A percentile compares a stretch with the other conserved stretches of the same genome.
Conservation (phyloP, 2,797 vertebrate species). For the Alauda arvensis region DNA sequence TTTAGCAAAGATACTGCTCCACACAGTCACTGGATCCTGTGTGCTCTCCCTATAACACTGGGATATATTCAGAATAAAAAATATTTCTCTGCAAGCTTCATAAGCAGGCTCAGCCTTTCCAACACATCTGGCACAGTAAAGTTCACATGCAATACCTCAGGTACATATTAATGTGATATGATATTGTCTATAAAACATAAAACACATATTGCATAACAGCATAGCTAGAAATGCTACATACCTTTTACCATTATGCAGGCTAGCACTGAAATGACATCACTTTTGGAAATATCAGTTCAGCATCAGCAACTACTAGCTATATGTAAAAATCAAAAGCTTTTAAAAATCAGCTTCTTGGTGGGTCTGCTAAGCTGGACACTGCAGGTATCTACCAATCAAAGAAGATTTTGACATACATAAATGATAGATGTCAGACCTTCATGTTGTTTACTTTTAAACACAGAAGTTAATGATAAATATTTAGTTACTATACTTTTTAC, state of each 20-base stretch:
- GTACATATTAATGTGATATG: background rate
- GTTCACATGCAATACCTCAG: background rate
- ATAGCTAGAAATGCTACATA: background rate
- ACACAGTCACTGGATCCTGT: background rate
- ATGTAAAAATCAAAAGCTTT: background rate
- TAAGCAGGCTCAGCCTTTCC: background rate
- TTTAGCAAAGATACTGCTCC: background rate
- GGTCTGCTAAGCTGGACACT: background rate
- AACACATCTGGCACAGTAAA: background rate
- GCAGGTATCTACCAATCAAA: background rate
- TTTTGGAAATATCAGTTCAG: background rate
- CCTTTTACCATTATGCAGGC: background rate
- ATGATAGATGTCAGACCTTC: background rate
- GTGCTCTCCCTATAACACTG: background rate
- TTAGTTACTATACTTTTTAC: too few relatives aligned
- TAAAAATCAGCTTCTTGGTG: background rate
- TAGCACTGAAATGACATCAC: background rate
- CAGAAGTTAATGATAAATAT: background rate
- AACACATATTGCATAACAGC: background rate
- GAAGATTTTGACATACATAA: background rate
- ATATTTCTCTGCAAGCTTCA: background rate
- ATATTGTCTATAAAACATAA: background rate
- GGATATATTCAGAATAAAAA: background rate
- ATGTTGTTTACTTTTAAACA: background rate
- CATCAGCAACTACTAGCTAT: background rate